Evolutionary conservation across 1,140 invertebrate genomes (phyloP), one percentile per base, ranked within the genome.

Genomic region (Drosophila novamexicana): DNA sequence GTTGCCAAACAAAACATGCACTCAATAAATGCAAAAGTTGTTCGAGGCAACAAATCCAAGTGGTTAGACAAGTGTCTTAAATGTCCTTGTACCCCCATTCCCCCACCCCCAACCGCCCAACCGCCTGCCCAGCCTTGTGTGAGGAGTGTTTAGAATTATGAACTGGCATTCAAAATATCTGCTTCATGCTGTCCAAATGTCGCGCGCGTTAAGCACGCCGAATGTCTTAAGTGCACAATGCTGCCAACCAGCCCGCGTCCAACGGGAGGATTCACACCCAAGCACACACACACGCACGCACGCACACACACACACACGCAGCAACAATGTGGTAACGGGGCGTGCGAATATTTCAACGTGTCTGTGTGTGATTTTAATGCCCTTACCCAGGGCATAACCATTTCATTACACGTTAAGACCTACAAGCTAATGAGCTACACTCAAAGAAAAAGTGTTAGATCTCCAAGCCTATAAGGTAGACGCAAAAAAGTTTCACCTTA

Each of bases 291-390:
- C 44, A 6, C 14, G 16, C 50, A 9, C 32, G 16, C 50, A 7
- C 50, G 3, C 29, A 34, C 49, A 34, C 58, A 37, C 22, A 71
- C 42, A 34, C 45, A 44, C 32, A 37, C n/a, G 37, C 49, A 7
- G 34, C 45, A 49, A 71, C 63, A 62, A 75, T 58, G 59, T 71
- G 67, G 32, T 64, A 56, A 71, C 61, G 34, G 54, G 34, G 73
- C 73, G 68, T 75, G 73, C 73, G 68, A 75, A 75, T 71, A 65
- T 75, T 75, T 71, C 49, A 71, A 71, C 40, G 59, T 68, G 65
- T 58, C 64, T 61, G 36, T 67, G 63, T 54, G 32, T 57, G 58
- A 64, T 70, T 75, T 37, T 14, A 2, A 54, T 73, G 52, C 70
- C 16, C 49, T 68, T 8, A 10, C 32, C 3, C 7, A 18, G 12